Evolutionary conservation across 2,113 vertebrate genomes (phyloP), one percentile per base, ranked within the genome.

Genomic region (Hydrolagus affinis): DNA sequence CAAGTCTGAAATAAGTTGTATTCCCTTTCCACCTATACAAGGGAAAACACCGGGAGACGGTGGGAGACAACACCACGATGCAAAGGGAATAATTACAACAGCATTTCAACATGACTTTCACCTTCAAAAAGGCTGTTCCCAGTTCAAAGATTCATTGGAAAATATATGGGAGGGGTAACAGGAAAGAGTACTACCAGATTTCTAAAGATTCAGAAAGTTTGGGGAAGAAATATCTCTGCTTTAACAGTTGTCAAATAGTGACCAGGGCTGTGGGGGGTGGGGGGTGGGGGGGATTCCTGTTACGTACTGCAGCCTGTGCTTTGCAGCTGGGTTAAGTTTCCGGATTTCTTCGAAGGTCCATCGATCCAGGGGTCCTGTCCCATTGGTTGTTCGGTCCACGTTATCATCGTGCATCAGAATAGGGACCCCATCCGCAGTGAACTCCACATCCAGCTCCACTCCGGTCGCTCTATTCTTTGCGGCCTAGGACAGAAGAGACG

Each of bases 401-500:
- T 96, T 97, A 0, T 93, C 94, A 57, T 99, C 98, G 0, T 98
- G 98, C 97, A 99, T 98, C 57, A 99, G 89, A 85, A 99, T 91
- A 8, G 98, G 95, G 85, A 98, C 85, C 1, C 96, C 95, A 0
- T 99, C 98, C 8, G 94, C 92, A 0, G 96, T 96, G 87, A 99
- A 98, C 89, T 96, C 97, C 86, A 99, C 78, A 89, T 99, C 98
- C 91, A 99, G 23, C 90, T 99, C 98, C 87, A 99, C 97, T 0
- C 95, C 97, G 0, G 91, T 90, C 4, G 97, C 98, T 85, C 96
- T 95, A 71, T 99, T 98, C 88, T 94, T 90, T 90, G 95, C 95
- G 89, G 98, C 96, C 98, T 99, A 93, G 64, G 89, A 88, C 75
- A 86, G 87, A 73, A 78, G 44, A 57, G 73, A 14, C 0, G 30